A percentile compares a stretch with the other conserved stretches of the same genome.
Conservation (phyloP, 2,888 invertebrate species). For the Lamellibrachia columna region DNA sequence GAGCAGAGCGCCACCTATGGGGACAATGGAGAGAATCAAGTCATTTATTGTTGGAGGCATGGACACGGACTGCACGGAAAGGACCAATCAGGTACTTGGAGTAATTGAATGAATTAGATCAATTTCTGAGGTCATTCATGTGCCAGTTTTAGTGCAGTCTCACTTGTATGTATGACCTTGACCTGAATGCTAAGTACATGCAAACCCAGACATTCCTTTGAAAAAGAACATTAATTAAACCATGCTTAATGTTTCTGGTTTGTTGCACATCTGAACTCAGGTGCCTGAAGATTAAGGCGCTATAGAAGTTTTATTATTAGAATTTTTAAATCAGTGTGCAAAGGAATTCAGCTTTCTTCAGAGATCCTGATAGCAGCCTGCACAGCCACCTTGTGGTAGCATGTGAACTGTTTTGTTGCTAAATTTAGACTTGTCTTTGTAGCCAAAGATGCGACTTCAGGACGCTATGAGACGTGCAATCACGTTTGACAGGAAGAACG, state of each 20-base stretch:
- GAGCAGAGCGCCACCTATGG: not conserved
- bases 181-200: not conserved
- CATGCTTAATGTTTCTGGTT: too few species aligned
- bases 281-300: too few species aligned
- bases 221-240: not conserved
- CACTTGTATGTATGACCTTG: not conserved
- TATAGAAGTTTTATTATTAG: too few species aligned
- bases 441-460: not conserved
- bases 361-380: too few species aligned
- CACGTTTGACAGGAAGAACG: not conserved
- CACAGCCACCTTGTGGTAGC: too few species aligned
- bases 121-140: not conserved
- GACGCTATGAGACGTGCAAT: not conserved
- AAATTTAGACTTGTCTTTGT: not conserved
- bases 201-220: not conserved
- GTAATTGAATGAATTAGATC: not conserved
- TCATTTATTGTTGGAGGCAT: constrained; percentile 20
- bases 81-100: not conserved
- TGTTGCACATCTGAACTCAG: too few species aligned
- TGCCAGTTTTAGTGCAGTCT: not conserved
- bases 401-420: too few species aligned
- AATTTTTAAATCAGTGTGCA: too few species aligned
- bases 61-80: not conserved
- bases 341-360: too few species aligned
- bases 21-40: constrained; percentile 24